phyloP scores from a whole-genome alignment of 2,113 vertebrate species.

The Pluvianellus socialis region DNA sequence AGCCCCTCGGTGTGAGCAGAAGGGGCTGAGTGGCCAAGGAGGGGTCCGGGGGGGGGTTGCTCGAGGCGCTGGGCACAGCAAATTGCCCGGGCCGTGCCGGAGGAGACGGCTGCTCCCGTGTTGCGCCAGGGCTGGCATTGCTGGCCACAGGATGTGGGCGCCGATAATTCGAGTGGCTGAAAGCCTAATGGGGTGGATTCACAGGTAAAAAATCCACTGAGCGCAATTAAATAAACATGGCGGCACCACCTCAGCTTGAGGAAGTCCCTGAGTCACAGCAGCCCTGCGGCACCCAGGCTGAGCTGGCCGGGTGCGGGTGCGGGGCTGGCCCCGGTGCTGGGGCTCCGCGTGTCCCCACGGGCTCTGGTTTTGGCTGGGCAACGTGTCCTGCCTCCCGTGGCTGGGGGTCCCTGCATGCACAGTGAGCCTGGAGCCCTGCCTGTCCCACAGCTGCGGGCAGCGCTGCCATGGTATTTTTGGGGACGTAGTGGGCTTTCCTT shows the following conservation, averaged over 20 bases:
- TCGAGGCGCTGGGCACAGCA: background rate
- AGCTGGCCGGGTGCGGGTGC: background rate
- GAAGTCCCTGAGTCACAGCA: background rate
- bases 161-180: background rate
- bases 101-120: background rate
- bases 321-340: accelerated
- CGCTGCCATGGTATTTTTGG: accelerated
- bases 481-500: background rate
- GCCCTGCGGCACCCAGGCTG: background rate
- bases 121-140: background rate
- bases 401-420: background rate
- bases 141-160: constrained; percentile 11
- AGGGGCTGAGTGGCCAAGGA: background rate
- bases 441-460: background rate
- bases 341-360: accelerated
- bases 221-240: background rate
- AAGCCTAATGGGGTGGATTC: background rate
- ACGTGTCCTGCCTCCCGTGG: accelerated
- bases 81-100: accelerated
- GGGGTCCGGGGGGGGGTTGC: accelerated
- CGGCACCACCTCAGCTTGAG: background rate
- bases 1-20: background rate
- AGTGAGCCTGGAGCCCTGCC: background rate
- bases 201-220: background rate
- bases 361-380: background rate